phyloP scores from a whole-genome alignment of 1,140 invertebrate genomes.

The Drosophila neocordata region DNA sequence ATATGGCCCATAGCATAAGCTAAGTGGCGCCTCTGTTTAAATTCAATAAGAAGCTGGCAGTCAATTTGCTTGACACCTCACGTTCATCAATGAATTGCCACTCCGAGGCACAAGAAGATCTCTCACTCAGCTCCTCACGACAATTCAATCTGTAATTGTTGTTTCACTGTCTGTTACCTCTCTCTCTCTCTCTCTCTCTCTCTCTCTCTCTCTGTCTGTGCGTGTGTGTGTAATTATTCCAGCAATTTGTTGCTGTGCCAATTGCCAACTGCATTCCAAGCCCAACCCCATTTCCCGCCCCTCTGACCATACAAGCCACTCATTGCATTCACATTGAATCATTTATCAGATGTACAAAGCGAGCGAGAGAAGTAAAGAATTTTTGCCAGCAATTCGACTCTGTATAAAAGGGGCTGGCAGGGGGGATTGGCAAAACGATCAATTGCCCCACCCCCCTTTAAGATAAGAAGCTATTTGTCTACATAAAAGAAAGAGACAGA shows the following conservation, averaged over 20 bases:
- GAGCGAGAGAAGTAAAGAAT: neutral
- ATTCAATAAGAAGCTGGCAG: conserved; percentile 37
- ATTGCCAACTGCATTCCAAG: conserved; percentile 74
- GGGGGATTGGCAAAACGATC: too few species aligned
- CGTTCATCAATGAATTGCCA: conserved; percentile 70
- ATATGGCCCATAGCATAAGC: neutral
- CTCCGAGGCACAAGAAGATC: conserved; percentile 21
- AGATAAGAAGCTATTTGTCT: too few species aligned
- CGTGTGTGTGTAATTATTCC: conserved; percentile 81
- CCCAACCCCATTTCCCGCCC: neutral
- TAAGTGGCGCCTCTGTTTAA: conserved; percentile 38
- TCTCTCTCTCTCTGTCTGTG: conserved; percentile 21
- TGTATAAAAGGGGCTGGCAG: neutral
- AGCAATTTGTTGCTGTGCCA: conserved; percentile 81
- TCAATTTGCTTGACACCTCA: conserved; percentile 80
- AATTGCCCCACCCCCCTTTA: too few species aligned
- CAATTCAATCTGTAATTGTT: conserved; percentile 70
- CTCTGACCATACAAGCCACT: neutral
- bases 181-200: neutral
- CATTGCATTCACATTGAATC: conserved; percentile 9
- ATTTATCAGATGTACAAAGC: conserved; percentile 1
- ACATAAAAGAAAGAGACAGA: too few species aligned
- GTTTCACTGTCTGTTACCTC: neutral
- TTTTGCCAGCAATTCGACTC: neutral
- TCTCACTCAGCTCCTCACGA: conserved; percentile 52